These are phyloP conservation scores for Drosophila willistoni DNA, from an alignment of 1,140 invertebrate species.

Conservation along the genomic window DNA sequence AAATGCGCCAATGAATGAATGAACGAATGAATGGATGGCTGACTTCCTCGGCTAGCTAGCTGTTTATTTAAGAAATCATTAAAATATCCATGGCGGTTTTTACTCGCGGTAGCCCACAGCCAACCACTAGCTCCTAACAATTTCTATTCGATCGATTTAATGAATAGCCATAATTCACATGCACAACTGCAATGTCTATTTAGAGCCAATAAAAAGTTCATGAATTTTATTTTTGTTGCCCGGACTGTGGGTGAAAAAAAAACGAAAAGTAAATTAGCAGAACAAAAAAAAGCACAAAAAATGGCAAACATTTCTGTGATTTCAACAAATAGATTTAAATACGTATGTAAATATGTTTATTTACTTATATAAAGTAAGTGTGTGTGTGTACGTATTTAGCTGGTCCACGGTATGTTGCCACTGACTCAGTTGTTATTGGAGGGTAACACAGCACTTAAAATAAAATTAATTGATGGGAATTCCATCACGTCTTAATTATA, in stretches of 20 bases:
- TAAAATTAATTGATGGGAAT: conserved; percentile 74
- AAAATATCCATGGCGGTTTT: background rate
- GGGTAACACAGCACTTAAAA: conserved; percentile 54
- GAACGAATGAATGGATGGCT: background rate
- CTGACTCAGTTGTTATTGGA: conserved; percentile 51
- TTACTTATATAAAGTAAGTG: no score
- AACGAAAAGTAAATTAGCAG: background rate
- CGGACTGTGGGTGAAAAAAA: no score
- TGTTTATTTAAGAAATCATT: background rate
- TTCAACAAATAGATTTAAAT: background rate
- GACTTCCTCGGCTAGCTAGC: background rate
- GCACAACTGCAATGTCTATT: conserved; percentile 25
- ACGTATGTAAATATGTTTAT: background rate
- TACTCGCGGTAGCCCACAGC: background rate
- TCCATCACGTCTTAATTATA: conserved; percentile 73
- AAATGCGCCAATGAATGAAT: background rate
- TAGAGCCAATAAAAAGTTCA: conserved; percentile 46
- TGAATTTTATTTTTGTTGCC: conserved; percentile 45
- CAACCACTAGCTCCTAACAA: conserved; percentile 25
- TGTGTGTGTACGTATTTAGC: background rate
- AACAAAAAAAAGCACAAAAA: conserved; percentile 6
- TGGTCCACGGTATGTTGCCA: conserved; percentile 12
- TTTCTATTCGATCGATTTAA: conserved; percentile 48
- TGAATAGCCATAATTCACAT: conserved; percentile 40
- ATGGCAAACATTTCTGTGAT: conserved; percentile 10